A percentile compares a stretch with the other conserved stretches of the same genome.
Conservation (phyloP, 2,113 vertebrate genomes). For the Rhipidura dahli region DNA sequence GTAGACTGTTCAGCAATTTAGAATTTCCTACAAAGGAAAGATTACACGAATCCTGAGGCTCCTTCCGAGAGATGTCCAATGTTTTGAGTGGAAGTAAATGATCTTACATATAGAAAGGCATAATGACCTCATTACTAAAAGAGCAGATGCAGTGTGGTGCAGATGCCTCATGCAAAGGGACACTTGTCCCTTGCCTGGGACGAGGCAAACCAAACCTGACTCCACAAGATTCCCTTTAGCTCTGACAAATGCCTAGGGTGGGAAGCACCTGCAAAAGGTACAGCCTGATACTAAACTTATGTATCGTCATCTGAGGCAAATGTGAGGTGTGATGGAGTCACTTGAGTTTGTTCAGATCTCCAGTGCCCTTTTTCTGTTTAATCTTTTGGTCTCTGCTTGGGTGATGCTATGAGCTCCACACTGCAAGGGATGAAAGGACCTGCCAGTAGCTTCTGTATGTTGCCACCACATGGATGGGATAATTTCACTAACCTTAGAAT, state of each 20-base stretch:
- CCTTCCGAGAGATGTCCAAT: not conserved
- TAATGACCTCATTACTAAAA: not conserved
- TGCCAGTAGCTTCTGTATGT: not conserved
- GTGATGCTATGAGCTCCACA: not conserved
- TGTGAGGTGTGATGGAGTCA: not conserved
- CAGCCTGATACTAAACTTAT: not conserved
- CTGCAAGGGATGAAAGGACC: not conserved
- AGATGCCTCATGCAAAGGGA: not conserved
- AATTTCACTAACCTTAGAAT: not conserved
- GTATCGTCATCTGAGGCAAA: not conserved
- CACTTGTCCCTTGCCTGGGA: not conserved
- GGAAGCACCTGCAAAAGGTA: not conserved
- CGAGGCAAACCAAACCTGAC: not conserved
- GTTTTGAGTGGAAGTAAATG: not conserved
- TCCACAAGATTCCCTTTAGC: not conserved
- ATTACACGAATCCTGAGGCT: not conserved
- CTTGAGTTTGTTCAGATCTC: not conserved
- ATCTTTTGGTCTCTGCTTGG: not conserved
- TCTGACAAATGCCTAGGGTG: not conserved
- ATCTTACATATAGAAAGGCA: not conserved
- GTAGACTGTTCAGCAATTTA: not conserved
- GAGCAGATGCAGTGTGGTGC: not conserved
- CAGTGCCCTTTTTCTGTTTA: not conserved
- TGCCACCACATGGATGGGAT: not conserved
- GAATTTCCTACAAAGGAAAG: not conserved